Base-by-base conservation (phyloP, 2,888 invertebrate genomes). In the Eristalis arbustorum region DNA sequence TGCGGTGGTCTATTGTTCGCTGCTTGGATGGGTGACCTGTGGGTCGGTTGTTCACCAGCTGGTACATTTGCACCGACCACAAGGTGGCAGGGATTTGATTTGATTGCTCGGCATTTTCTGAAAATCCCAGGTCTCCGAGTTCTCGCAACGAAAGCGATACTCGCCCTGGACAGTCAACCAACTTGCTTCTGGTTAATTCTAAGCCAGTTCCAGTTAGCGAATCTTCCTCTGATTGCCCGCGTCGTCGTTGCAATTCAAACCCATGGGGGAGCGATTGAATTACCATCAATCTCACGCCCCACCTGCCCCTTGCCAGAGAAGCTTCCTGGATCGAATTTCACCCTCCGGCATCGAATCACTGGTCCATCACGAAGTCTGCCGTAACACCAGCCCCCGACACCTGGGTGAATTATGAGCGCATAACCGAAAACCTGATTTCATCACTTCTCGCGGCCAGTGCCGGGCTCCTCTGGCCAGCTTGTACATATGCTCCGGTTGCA, bases 371-470 rank as follows among this genome's bases (percentile, higher is more conserved):
- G 56, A 68, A 76, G 23, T 68, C 62, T 49, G 10, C 28, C 69
- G 77, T 59, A 71, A 77, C 77, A 77, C 22, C 59, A 64, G 63
- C 66, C 56, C 71, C 73, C 28, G 75, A 84, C 66, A 63, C 75
- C 71, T 57, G 56, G 71, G 71, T 80, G 84, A 80, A 71, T 72
- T 80, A 80, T 67, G 84, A 62, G 64, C 80, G 66, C 84, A 75
- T 84, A 84, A 84, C 74, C 74, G 67, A 49, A 84, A 80, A 83
- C 74, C 71, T 14, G 37, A 75, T 80, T 84, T 80, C 75, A 80
- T 75, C 71, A 75, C 80, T 75, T n/a, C 80, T 80, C 62, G 71
- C 71, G 49, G 75, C 64, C 71, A 67, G 40, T 57, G 49, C 28
- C 23, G 23, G 37, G 49, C 49, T 49, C 18, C 14, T 49, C 5